These are phyloP conservation scores for Araneus ventricosus DNA, from an alignment of 1,140 invertebrate species.

Conservation along the genomic window DNA sequence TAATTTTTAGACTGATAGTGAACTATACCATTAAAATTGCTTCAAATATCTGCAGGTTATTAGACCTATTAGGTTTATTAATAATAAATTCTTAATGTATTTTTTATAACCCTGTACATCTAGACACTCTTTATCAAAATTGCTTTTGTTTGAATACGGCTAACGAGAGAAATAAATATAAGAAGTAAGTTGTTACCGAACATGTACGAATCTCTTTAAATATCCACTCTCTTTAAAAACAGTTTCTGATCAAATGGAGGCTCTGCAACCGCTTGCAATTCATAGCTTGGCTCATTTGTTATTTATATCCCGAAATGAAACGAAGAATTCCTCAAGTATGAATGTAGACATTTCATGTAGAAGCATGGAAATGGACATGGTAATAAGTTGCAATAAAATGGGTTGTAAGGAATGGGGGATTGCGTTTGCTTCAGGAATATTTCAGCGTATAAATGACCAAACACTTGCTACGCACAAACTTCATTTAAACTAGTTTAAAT, in stretches of 20 bases:
- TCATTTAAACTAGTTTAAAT: slow-evolving; percentile 38
- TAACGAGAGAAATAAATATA: too few species aligned
- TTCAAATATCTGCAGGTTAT: too few species aligned
- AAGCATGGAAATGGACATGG: neutral
- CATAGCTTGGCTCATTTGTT: neutral
- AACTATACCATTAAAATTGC: too few species aligned
- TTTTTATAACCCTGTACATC: too few species aligned
- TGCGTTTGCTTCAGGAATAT: neutral
- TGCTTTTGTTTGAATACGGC: too few species aligned
- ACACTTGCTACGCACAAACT: neutral
- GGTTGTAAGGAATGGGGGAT: neutral
- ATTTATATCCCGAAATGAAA: neutral
- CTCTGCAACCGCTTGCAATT: neutral
- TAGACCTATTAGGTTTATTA: too few species aligned
- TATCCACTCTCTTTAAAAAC: neutral
- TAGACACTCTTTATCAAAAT: too few species aligned
- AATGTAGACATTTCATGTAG: neutral
- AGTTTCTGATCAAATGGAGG: neutral
- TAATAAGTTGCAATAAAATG: slow-evolving; percentile 16
- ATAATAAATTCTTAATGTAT: too few species aligned
- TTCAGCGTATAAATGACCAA: slow-evolving; percentile 15
- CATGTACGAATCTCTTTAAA: neutral
- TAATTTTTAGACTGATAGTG: too few species aligned
- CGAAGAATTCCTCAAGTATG: neutral
- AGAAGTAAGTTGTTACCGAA: neutral